Evolutionary conservation across 2,888 invertebrate species (phyloP).

Genomic region (Drosophila paucipuncta): DNA sequence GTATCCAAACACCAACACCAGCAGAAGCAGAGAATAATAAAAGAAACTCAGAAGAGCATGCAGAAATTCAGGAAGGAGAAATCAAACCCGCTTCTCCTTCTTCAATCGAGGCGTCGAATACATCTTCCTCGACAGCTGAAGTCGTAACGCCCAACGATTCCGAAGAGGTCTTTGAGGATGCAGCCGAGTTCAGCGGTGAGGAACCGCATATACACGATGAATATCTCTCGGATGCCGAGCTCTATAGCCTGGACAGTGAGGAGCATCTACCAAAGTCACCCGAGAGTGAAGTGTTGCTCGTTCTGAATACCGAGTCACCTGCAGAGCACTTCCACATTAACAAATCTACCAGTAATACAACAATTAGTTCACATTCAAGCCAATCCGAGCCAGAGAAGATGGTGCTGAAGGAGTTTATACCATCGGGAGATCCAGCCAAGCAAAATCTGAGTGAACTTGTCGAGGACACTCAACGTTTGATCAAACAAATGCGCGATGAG

Average conservation of each 20-base stretch:
- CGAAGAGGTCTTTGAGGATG: slow-evolving; percentile 78
- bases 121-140: slow-evolving; percentile 5
- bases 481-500: slow-evolving; percentile 89
- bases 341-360: slow-evolving; percentile 63
- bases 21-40: slow-evolving; percentile 25
- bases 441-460: slow-evolving; percentile 87
- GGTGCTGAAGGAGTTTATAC: slow-evolving; percentile 77
- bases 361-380: slow-evolving; percentile 70
- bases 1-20: slow-evolving; percentile 18
- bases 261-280: slow-evolving; percentile 56
- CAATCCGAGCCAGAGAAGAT: slow-evolving; percentile 55
- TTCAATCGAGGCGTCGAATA: not conserved
- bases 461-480: slow-evolving; percentile 87
- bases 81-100: not conserved
- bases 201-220: slow-evolving; percentile 51
- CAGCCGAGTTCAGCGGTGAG: slow-evolving; percentile 73
- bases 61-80: not conserved
- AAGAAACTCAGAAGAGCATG: not conserved
- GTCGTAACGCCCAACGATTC: slow-evolving; percentile 33
- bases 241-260: slow-evolving; percentile 74
- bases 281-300: slow-evolving; percentile 64
- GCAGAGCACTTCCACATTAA: slow-evolving; percentile 24
- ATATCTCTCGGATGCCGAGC: slow-evolving; percentile 74
- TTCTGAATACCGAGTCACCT: slow-evolving; percentile 43
- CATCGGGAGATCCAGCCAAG: slow-evolving; percentile 82